Conservation (phyloP, 2,113 vertebrate genomes). For the Calyptomena viridis region DNA sequence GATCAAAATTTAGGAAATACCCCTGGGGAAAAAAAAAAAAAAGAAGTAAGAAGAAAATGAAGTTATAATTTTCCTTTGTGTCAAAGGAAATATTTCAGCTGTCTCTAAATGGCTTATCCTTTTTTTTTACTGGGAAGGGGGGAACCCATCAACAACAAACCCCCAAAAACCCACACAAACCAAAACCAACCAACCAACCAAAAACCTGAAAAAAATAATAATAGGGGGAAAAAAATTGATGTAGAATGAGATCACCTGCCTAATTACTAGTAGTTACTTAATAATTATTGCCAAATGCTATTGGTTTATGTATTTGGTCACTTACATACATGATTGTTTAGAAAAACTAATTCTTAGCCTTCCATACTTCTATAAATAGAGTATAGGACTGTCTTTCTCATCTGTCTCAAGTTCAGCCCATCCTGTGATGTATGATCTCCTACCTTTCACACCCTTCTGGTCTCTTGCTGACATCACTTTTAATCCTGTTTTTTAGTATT, state of each 20-base stretch:
- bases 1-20: not conserved
- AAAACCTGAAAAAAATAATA: not conserved
- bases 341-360: not conserved
- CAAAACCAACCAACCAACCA: not conserved
- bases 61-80: not conserved
- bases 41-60: not conserved
- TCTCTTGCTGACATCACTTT: not conserved
- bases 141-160: no score
- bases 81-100: not conserved
- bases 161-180: not conserved
- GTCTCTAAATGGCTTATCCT: not conserved
- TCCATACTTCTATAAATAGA: not conserved
- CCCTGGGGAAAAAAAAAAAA: not conserved
- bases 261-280: not conserved
- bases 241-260: not conserved
- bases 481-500: not conserved
- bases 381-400: rapidly evolving
- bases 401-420: not conserved
- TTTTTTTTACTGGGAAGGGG: not conserved
- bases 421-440: rapidly evolving
- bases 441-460: not conserved
- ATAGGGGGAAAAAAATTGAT: not conserved
- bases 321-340: not conserved
- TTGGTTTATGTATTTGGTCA: not conserved
- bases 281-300: not conserved